phyloP scores from a whole-genome alignment of 2,113 vertebrate genomes.

The Baryphthengus martii region DNA sequence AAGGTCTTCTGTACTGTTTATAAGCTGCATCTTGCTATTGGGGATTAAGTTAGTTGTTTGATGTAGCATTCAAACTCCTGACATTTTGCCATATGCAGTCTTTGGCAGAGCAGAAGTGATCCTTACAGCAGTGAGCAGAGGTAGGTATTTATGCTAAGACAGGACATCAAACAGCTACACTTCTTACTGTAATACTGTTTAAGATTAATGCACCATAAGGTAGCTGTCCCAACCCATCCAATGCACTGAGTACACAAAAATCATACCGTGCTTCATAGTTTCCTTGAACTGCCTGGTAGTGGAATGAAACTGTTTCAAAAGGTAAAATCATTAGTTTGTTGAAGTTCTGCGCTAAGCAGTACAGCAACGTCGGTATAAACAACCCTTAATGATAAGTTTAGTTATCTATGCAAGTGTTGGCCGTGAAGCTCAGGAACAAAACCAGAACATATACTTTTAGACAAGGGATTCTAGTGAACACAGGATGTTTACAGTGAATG shows the following conservation, averaged over 20 bases:
- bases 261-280: not conserved
- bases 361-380: not conserved
- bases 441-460: slow-evolving; percentile 64
- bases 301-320: slow-evolving; percentile 1
- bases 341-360: slow-evolving; percentile 4
- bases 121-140: slow-evolving; percentile 3
- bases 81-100: not conserved
- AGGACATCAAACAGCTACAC: not conserved
- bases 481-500: slow-evolving; percentile 77
- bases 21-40: not conserved
- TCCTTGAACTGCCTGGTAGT: not conserved
- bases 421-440: slow-evolving; percentile 76
- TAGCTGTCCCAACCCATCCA: not conserved
- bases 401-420: slow-evolving; percentile 76
- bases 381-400: slow-evolving; percentile 44
- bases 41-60: not conserved
- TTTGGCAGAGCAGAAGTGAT: slow-evolving; percentile 16
- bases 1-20: slow-evolving; percentile 1
- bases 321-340: slow-evolving; percentile 20
- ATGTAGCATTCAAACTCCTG: not conserved
- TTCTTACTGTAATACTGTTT: not conserved
- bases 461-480: slow-evolving; percentile 74
- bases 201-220: not conserved
- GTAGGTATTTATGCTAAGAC: not conserved
- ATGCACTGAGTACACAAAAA: slow-evolving; percentile 29